These are phyloP conservation scores for Aphodius sticticus DNA, from an alignment of 2,888 invertebrate species.

Conservation along the genomic window DNA sequence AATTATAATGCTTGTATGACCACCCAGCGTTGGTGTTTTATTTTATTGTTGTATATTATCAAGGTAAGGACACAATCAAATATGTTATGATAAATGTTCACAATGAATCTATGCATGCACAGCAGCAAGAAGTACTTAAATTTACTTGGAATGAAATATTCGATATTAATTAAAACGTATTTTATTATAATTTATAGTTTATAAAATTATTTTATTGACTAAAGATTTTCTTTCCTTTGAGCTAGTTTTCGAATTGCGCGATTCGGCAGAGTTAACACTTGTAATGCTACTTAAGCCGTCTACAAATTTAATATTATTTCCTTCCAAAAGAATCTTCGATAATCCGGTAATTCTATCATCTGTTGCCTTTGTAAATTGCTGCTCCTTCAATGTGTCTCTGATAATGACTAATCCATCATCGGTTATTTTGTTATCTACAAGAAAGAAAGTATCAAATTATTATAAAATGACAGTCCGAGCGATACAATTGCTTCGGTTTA, in stretches of 20 bases:
- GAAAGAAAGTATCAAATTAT: background rate
- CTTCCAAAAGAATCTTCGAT: conserved; percentile 45
- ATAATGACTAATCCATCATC: conserved; percentile 43
- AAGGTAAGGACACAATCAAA: background rate
- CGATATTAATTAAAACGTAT: background rate
- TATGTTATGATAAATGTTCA: background rate
- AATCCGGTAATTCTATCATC: conserved; percentile 32
- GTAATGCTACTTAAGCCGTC: conserved; percentile 6
- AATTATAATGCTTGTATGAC: background rate
- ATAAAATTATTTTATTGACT: background rate
- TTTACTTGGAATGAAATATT: background rate
- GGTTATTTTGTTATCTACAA: conserved; percentile 48
- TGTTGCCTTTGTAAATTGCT: conserved; percentile 34
- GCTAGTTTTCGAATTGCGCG: background rate
- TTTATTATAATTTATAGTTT: background rate
- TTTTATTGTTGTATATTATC: background rate
- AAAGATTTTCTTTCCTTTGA: background rate
- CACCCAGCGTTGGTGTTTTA: background rate
- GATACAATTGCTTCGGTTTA: background rate
- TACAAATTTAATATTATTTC: conserved; percentile 33
- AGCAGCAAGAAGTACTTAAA: background rate
- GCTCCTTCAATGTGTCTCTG: conserved; percentile 48
- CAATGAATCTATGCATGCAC: no score
- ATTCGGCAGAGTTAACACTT: background rate
- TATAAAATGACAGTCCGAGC: background rate